Conservation (phyloP, 2,888 invertebrate species). For the Eilema sororculum region DNA sequence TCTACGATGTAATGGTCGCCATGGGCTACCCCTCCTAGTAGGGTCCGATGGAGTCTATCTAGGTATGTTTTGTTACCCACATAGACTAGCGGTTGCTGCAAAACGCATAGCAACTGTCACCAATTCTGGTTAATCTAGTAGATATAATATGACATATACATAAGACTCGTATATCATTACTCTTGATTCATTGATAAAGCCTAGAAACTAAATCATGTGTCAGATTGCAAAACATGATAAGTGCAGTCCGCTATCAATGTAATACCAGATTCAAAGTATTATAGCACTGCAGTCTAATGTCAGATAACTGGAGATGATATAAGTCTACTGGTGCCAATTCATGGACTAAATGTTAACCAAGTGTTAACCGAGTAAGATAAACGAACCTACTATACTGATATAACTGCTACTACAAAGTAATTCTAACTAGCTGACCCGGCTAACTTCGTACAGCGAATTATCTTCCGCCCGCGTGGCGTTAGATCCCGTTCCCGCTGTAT, state of each 20-base stretch:
- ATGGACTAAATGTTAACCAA: too few species aligned
- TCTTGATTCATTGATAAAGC: not conserved
- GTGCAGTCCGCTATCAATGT: not conserved
- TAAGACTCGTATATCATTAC: not conserved
- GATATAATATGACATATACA: not conserved
- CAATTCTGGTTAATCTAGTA: not conserved
- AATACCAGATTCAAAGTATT: not conserved
- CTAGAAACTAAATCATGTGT: constrained; percentile 6
- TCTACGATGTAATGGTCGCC: too few species aligned
- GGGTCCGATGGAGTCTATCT: too few species aligned
- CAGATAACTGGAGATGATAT: not conserved
- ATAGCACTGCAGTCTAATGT: not conserved
- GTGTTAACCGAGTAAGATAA: too few species aligned
- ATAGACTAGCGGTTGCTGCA: not conserved
- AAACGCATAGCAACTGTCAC: not conserved
- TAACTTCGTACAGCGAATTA: too few species aligned
- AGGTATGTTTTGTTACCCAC: too few species aligned
- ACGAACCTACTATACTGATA: too few species aligned
- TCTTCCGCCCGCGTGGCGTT: too few species aligned
- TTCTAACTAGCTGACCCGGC: too few species aligned
- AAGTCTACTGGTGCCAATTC: not conserved
- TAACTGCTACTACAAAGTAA: too few species aligned
- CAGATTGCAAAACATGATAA: constrained; percentile 12
- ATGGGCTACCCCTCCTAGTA: too few species aligned
- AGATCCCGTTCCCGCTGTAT: too few species aligned